A percentile compares a stretch with the other conserved stretches of the same genome.
Conservation (phyloP, 2,113 vertebrate species). For the Triplophysa tibetana region DNA sequence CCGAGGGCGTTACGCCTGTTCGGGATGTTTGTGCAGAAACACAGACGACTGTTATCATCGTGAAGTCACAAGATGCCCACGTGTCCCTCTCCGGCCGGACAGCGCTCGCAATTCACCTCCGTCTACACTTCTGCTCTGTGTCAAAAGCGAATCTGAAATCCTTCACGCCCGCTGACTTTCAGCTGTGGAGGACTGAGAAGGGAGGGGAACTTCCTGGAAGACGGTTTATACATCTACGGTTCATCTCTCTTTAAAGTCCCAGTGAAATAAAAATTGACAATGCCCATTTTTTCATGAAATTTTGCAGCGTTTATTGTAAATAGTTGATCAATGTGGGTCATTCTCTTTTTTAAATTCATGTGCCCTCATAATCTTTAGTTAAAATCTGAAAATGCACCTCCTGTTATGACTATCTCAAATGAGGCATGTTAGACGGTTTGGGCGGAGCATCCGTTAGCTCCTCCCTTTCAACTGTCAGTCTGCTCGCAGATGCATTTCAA, state of each 20-base stretch:
- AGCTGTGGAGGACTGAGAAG: background rate
- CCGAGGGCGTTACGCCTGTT: conserved; percentile 9
- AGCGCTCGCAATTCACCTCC: conserved; percentile 37
- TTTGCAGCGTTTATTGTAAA: too few species aligned
- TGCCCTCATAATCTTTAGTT: too few species aligned
- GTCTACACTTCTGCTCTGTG: conserved; percentile 39
- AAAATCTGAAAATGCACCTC: too few species aligned
- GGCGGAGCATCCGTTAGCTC: too few species aligned
- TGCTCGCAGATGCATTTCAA: too few species aligned
- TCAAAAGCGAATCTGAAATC: conserved; percentile 29
- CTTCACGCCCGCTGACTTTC: background rate
- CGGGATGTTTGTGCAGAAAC: conserved; percentile 33
- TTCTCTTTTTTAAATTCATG: too few species aligned
- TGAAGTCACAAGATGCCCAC: conserved; percentile 51
- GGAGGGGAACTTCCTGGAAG: conserved; percentile 40
- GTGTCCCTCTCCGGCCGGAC: conserved; percentile 31
- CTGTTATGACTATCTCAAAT: too few species aligned
- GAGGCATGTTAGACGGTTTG: too few species aligned
- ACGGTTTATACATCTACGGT: conserved; percentile 1
- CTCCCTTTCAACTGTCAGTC: too few species aligned
- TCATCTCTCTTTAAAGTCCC: background rate
- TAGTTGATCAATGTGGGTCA: too few species aligned
- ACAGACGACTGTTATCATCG: conserved; percentile 36
- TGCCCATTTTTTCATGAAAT: too few species aligned
- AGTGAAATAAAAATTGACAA: background rate